phyloP scores from a whole-genome alignment of 2,797 vertebrate species.

The Peromyscus melanophrys region DNA sequence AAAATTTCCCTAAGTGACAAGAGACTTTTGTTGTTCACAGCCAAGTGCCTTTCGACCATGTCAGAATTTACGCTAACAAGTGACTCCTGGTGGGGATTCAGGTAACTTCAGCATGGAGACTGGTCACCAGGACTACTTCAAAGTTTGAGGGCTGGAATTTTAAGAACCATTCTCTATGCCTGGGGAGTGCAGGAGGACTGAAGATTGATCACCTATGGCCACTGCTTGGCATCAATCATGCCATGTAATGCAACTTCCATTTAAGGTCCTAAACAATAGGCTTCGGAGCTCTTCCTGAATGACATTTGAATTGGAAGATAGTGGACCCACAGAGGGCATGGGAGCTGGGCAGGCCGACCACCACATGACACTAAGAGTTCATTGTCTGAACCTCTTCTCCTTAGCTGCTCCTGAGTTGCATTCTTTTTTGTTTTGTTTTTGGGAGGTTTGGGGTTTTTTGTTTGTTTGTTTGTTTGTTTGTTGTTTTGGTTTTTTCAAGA shows the following conservation, averaged over 20 bases:
- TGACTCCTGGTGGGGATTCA: background rate
- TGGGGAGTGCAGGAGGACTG: background rate
- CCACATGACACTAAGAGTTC: background rate
- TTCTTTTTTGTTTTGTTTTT: background rate
- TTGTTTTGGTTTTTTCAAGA: background rate
- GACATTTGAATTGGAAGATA: background rate
- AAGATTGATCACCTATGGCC: background rate
- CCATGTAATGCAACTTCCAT: constrained; percentile 37
- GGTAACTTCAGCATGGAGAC: background rate
- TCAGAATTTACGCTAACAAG: background rate
- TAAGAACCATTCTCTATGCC: background rate
- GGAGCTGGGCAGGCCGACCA: background rate
- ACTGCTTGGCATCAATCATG: constrained; percentile 40
- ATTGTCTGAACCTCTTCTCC: background rate
- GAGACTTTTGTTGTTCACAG: constrained; percentile 6
- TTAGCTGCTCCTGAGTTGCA: constrained; percentile 22
- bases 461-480: background rate
- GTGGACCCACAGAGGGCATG: background rate
- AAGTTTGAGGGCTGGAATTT: constrained; percentile 30
- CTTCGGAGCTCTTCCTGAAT: background rate
- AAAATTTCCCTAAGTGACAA: constrained; percentile 11
- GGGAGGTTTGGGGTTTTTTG: no score
- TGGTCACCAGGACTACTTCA: constrained; percentile 32
- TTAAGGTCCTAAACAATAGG: background rate
- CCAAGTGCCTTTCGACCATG: background rate